phyloP scores from a whole-genome alignment of 1,140 invertebrate species.

The Zaprionus camerounensis region DNA sequence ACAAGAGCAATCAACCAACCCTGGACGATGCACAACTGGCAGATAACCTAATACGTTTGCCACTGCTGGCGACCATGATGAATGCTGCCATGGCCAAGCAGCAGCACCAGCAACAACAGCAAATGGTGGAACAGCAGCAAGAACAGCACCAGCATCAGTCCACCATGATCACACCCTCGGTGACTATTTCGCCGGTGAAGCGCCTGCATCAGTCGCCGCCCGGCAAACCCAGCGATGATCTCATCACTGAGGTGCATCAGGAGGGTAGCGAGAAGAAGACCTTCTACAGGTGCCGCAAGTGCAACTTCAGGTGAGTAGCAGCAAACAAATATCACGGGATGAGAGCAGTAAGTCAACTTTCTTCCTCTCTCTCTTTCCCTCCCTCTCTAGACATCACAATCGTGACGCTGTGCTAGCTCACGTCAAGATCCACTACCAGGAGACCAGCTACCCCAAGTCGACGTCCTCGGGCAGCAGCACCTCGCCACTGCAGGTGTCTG shows the following conservation, averaged over 20 bases:
- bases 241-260: constrained; percentile 78
- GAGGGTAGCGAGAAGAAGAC: constrained; percentile 85
- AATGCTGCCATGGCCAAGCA: constrained; percentile 83
- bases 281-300: constrained; percentile 93
- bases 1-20: constrained; percentile 21
- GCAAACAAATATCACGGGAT: neutral
- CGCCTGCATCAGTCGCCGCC: constrained; percentile 38
- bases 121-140: constrained; percentile 60
- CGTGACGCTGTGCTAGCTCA: constrained; percentile 88
- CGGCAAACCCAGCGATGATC: constrained; percentile 75
- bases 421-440: constrained; percentile 87
- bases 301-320: constrained; percentile 88
- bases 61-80: constrained; percentile 73
- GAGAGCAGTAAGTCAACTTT: neutral
- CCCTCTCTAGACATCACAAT: constrained; percentile 86
- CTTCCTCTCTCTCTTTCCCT: neutral
- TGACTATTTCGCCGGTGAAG: constrained; percentile 85
- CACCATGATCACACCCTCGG: constrained; percentile 75
- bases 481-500: constrained; percentile 75
- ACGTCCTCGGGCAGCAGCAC: constrained; percentile 47
- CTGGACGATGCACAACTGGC: constrained; percentile 69
- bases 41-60: constrained; percentile 71
- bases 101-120: constrained; percentile 57
- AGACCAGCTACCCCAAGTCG: constrained; percentile 67
- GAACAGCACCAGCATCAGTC: constrained; percentile 60